These are phyloP conservation scores for Patella ulyssiponensis DNA, from an alignment of 2,888 invertebrate species.

Conservation along the genomic window DNA sequence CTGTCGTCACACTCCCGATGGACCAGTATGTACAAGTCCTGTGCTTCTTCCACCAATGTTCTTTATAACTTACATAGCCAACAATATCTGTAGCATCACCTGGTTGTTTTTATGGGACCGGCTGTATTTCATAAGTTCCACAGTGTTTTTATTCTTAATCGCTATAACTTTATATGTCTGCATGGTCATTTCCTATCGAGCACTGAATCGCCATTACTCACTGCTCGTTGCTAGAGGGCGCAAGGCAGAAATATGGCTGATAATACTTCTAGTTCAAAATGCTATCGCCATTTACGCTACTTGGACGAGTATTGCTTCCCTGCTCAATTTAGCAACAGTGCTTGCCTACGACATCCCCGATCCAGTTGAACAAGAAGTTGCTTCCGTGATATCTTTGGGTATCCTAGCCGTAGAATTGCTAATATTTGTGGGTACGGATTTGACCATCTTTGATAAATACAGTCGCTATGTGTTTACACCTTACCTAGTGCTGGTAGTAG, in stretches of 20 bases:
- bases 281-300: conserved; percentile 66
- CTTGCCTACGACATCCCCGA: conserved; percentile 43
- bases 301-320: conserved; percentile 64
- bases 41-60: conserved; percentile 53
- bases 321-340: conserved; percentile 64
- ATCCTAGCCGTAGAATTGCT: conserved; percentile 53
- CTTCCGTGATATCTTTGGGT: conserved; percentile 53
- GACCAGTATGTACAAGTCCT: conserved; percentile 56
- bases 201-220: conserved; percentile 45
- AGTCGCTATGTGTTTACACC: conserved; percentile 67
- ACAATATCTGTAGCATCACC: conserved; percentile 51
- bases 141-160: not conserved
- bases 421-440: conserved; percentile 57
- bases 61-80: conserved; percentile 51
- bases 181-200: conserved; percentile 32
- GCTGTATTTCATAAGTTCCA: conserved; percentile 39
- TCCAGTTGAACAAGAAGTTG: conserved; percentile 35
- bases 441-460: conserved; percentile 59
- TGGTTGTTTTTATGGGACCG: conserved; percentile 51
- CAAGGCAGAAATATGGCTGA: conserved; percentile 61
- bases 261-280: conserved; percentile 63
- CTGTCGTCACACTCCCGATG: conserved; percentile 53
- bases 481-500: conserved; percentile 62
- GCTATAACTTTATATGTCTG: not conserved
- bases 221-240: conserved; percentile 45